Base-by-base conservation (phyloP, 2,888 invertebrate genomes). In the Hypomecis atomaria region DNA sequence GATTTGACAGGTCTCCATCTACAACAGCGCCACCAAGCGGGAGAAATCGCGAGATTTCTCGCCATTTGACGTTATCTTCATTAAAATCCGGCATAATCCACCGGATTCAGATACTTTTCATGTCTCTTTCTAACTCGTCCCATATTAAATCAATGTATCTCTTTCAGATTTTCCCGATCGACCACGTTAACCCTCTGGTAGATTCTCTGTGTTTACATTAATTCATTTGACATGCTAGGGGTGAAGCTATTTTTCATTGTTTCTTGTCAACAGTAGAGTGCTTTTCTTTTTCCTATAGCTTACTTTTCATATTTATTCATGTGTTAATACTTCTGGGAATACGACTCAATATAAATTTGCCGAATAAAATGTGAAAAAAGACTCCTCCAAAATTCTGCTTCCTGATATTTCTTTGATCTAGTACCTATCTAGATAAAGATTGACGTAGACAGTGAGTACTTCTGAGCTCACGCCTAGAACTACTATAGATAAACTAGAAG, bases 241-340 rank as follows among this genome's bases (percentile, higher is more conserved):
- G 33, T 33, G 33, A 33, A 48, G 42, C 54, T 43, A 55, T 61
- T 61, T 33, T 55, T 61, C 49, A 58, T 54, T 37, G 53, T 57
- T 40, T 43, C 40, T 43, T 49, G 49, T 43, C 11, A 6, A 50
- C 43, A 36, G 23, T 49, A 48, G 23, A 58, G 49, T 43, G 50
- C 37, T 50, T 34, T 42, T 9, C 10, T 6, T 38, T 48, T 33
- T 9, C 33, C 23, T 9, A 33, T 33, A 10, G 33, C 10, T 48
- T 36, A 48, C 48, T 48, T n/a, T 36, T 48, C 48, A 33, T 33
- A n/a, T n/a, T 5, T 0, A 36, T n/a, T 23, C 23, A 23, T 23
- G 23, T 23, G 23, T 23, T 23, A 3, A 13, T 33, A 10, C 47
- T 40, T 38, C 33, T 47, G 56, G 47, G 56, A 56, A 47, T 47